Base-by-base conservation (phyloP, 1,140 invertebrate genomes). In the Cherax quadricarinatus region DNA sequence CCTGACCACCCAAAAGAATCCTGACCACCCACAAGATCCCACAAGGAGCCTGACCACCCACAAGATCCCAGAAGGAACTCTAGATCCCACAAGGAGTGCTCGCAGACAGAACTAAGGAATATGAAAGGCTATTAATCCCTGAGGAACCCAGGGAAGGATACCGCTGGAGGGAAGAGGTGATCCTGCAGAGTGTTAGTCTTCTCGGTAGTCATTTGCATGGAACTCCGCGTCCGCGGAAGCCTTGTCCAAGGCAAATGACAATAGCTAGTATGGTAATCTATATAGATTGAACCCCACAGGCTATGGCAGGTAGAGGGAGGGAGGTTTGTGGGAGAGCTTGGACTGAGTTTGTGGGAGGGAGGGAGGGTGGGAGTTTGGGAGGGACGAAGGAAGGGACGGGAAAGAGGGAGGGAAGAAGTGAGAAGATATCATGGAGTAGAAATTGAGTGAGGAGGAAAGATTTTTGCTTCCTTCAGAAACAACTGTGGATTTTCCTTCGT, bases 191-290 rank as follows among this genome's bases (percentile, higher is more conserved):
- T 41, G 0, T 41, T 41, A 41, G 30, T 41, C 12, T n/a, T 80
- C 0, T 24, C 30, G n/a, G 14, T 16, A n/a, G 10, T 24, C 30
- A 14, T 41, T 80, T 80, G 7, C n/a, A 14, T 41, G 30, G 30
- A 18, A 21, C 14, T 21, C 66, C 14, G 66, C 6, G 10, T 70
- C 66, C 21, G 12, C 66, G 21, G 66, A 5, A 70, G 41, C 66
- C 18, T 21, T 30, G 41, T 86, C 62, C 60, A 86, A 86, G 83
- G 66, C 83, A 66, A 66, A 86, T 84, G 82, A 30, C 82, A 84
- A 84, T 60, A 73, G 70, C 49, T 30, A 48, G 62, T 73, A 41
- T 66, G 66, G 60, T 70, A 66, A 86, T 41, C 78, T 30, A 41
- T 80, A 80, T n/a, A 80, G 24, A 41, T 41, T 41, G 30, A 41